These are phyloP conservation scores for Valencia hispanica DNA, from an alignment of 2,797 vertebrate species.

Conservation along the genomic window DNA sequence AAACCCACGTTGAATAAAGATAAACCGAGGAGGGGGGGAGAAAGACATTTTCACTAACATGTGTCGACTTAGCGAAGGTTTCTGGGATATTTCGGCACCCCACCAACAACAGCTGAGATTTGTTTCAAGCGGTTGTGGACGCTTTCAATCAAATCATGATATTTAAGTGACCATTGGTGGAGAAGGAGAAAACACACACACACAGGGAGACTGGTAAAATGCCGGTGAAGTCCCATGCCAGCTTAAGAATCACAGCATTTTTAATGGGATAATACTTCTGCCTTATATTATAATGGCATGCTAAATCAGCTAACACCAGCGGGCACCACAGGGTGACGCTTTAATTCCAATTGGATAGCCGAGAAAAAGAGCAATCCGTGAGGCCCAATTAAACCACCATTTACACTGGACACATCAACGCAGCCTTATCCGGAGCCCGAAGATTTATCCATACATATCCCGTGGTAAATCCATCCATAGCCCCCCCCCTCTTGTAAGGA, in stretches of 20 bases:
- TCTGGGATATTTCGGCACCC: not conserved
- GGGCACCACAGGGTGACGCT: conserved; percentile 37
- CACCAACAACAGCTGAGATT: not conserved
- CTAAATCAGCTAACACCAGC: conserved; percentile 30
- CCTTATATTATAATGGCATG: not conserved
- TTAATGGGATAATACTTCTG: conserved; percentile 3
- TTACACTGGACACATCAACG: conserved; percentile 25
- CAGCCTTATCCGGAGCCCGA: conserved; percentile 6
- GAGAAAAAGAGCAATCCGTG: conserved; percentile 55
- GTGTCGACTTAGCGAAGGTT: not conserved
- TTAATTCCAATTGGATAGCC: conserved; percentile 52
- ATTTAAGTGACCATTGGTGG: conserved; percentile 34
- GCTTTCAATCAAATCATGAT: conserved; percentile 24
- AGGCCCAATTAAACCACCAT: conserved; percentile 65
- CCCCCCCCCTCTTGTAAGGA: conserved; percentile 19
- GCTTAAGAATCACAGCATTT: conserved; percentile 6
- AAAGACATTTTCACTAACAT: rapidly evolving
- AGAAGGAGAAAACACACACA: conserved; percentile 9
- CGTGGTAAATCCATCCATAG: conserved; percentile 14
- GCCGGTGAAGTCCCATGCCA: conserved; percentile 46
- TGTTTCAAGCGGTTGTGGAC: not conserved
- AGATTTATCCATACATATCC: not conserved
- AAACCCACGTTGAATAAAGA: conserved; percentile 27
- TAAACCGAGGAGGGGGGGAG: not conserved
- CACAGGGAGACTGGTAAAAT: conserved; percentile 21